Evolutionary conservation across 1,140 invertebrate species (phyloP).

Genomic region (Nephotettix cincticeps): DNA sequence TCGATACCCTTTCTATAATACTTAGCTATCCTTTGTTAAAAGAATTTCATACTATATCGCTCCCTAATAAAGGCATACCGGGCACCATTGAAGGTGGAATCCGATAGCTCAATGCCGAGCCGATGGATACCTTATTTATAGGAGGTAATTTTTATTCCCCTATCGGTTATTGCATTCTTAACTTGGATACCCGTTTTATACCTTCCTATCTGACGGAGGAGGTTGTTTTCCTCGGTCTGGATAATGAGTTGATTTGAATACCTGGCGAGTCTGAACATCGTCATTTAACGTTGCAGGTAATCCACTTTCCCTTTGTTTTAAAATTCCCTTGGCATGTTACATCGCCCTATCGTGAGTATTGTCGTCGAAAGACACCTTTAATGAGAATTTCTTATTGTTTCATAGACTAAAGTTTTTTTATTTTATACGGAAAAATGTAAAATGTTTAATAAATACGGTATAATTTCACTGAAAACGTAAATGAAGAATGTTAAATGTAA

Average conservation of each 20-base stretch:
- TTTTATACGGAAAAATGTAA: too few relatives aligned
- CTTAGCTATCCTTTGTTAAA: slow-evolving; percentile 7
- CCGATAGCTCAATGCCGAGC: not conserved
- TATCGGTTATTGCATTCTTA: slow-evolving; percentile 12
- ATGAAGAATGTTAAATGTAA: too few relatives aligned
- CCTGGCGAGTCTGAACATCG: not conserved
- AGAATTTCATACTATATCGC: slow-evolving; percentile 12
- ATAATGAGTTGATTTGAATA: not conserved
- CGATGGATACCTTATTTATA: slow-evolving; percentile 12
- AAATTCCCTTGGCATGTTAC: too few relatives aligned
- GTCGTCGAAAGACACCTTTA: too few relatives aligned
- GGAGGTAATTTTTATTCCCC: slow-evolving; percentile 12
- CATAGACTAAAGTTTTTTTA: too few relatives aligned
- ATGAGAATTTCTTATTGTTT: too few relatives aligned
- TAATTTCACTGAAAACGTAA: too few relatives aligned
- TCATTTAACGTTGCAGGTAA: not conserved
- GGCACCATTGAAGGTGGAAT: not conserved
- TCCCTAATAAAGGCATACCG: slow-evolving; percentile 12
- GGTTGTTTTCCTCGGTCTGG: not conserved
- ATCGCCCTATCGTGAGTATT: too few relatives aligned
- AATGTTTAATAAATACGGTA: too few relatives aligned
- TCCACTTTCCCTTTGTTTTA: not conserved
- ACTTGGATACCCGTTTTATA: not conserved
- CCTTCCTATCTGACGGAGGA: not conserved
- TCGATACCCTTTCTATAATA: slow-evolving; percentile 12